A percentile compares a stretch with the other conserved stretches of the same genome.
phyloP scores from a whole-genome alignment of 2,113 vertebrate species.

The Ovibos moschatus region DNA sequence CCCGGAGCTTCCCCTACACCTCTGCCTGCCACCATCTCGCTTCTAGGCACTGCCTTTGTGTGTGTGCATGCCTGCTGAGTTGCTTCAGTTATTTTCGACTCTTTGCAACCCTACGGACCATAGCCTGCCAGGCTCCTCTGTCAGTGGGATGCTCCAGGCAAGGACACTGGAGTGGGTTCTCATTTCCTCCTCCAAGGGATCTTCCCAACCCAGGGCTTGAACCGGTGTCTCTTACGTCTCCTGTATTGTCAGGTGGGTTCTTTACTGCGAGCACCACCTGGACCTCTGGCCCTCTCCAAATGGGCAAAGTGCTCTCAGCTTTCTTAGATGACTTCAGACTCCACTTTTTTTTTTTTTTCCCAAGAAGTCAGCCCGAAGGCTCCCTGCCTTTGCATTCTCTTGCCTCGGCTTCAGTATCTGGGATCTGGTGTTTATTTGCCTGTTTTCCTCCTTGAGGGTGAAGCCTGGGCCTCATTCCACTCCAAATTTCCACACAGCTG shows the following conservation, averaged over 20 bases:
- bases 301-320: not conserved
- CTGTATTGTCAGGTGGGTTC: not conserved
- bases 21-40: not conserved
- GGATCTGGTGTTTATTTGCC: rapidly evolving
- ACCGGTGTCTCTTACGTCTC: not conserved
- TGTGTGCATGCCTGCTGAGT: rapidly evolving
- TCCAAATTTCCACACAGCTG: not conserved
- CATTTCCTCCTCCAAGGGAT: not conserved
- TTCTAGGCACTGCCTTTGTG: not conserved
- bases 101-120: not conserved
- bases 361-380: not conserved
- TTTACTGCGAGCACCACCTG: not conserved
- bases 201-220: not conserved
- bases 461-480: not conserved
- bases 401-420: not conserved
- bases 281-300: not conserved
- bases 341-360: not conserved
- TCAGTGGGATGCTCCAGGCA: not conserved
- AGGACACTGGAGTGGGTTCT: not conserved
- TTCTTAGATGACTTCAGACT: not conserved
- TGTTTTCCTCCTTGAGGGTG: not conserved
- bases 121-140: not conserved
- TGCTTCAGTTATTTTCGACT: not conserved
- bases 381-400: not conserved
- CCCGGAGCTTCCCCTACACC: rapidly evolving